A percentile compares a stretch with the other conserved stretches of the same genome.
Conservation (phyloP, 92 coral and sea anemone genomes). For the Zoanthus solanderi region DNA sequence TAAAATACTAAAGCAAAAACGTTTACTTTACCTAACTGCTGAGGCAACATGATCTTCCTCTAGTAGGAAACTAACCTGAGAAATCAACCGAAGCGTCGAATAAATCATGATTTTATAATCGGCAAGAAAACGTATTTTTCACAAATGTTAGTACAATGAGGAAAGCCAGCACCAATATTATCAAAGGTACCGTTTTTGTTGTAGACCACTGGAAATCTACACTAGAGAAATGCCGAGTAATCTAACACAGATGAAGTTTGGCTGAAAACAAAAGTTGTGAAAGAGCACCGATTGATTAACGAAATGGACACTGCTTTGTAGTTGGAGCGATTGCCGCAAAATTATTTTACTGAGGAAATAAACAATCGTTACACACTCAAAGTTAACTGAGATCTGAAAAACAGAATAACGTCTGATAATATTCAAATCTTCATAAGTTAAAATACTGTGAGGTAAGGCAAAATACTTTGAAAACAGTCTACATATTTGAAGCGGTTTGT, state of each 20-base stretch:
- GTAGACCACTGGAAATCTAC: conserved; percentile 33
- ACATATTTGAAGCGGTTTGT: conserved; percentile 23
- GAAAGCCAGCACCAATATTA: conserved; percentile 12
- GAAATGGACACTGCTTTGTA: conserved; percentile 45
- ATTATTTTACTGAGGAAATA: conserved; percentile 35
- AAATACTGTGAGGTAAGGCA: conserved; percentile 4
- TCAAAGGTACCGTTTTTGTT: neutral
- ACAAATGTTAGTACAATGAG: conserved; percentile 4
- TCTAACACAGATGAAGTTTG: conserved; percentile 29
- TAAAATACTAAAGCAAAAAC: neutral
- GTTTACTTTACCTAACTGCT: conserved; percentile 1
- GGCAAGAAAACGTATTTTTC: neutral
- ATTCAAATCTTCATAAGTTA: conserved; percentile 16
- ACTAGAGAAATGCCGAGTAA: conserved; percentile 28
- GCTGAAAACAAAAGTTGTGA: conserved; percentile 38
- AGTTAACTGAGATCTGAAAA: conserved; percentile 30
- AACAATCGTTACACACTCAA: conserved; percentile 38
- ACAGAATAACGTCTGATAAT: neutral
- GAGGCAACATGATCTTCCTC: neutral
- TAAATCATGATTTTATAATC: neutral
- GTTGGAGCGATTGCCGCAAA: conserved; percentile 42
- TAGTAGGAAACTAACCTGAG: conserved; percentile 12
- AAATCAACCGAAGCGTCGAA: neutral
- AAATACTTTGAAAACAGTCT: conserved; percentile 1
- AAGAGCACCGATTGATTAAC: conserved; percentile 38